Evolutionary conservation across 37 sponge, comb jelly and placozoan species (phyloP).

Genomic region (Theonella swinhoei): DNA sequence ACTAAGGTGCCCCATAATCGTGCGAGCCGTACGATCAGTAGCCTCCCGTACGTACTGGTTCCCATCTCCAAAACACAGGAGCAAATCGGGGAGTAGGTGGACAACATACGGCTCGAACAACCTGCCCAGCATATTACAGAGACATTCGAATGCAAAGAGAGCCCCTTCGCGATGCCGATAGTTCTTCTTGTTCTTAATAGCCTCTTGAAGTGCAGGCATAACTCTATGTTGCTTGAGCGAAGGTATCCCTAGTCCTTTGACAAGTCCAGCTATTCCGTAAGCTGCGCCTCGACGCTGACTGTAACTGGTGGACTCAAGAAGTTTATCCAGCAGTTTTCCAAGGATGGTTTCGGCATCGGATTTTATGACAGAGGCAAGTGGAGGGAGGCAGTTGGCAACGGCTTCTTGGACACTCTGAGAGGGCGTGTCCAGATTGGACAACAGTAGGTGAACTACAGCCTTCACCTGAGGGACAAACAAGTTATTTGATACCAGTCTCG

Average conservation of each 20-base stretch:
- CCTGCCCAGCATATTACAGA: conserved; percentile 91
- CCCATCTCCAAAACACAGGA: conserved; percentile 96
- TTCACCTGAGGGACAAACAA: conserved; percentile 55
- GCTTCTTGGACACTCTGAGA: conserved; percentile 96
- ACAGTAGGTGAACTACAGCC: conserved; percentile 80
- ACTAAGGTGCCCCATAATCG: conserved; percentile 96
- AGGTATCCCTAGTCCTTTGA: conserved; percentile 96
- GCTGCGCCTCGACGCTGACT: conserved; percentile 93
- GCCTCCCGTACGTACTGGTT: conserved; percentile 99
- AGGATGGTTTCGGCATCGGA: conserved; percentile 75
- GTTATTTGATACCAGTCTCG: too few species aligned
- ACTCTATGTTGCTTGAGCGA: conserved; percentile 87
- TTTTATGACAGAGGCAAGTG: conserved; percentile 81
- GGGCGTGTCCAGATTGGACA: conserved; percentile 92
- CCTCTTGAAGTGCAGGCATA: conserved; percentile 81
- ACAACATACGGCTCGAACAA: conserved; percentile 99
- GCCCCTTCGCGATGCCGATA: conserved; percentile 93
- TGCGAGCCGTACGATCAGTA: conserved; percentile 84
- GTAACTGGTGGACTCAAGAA: conserved; percentile 83
- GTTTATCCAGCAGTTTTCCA: conserved; percentile 82
- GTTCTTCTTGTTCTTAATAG: conserved; percentile 95
- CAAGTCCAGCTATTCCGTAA: conserved; percentile 98
- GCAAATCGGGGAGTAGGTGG: conserved; percentile 89
- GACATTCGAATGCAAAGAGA: conserved; percentile 91
- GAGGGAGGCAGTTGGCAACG: conserved; percentile 90